Evolutionary conservation across 2,113 vertebrate species (phyloP).

Genomic region (Sterna hirundo): DNA sequence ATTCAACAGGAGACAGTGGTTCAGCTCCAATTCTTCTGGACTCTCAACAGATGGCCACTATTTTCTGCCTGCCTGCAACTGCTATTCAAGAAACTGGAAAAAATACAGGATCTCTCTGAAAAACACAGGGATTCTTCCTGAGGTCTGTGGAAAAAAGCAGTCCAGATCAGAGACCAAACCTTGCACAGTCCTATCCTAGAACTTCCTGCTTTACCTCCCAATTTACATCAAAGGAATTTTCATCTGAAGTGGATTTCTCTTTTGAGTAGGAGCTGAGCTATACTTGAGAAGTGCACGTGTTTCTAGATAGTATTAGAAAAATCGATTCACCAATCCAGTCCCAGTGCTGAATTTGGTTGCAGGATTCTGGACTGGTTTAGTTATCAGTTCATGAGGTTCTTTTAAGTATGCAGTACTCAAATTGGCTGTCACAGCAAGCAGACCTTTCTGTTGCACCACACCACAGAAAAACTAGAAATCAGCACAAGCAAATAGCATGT

Average conservation of each 20-base stretch:
- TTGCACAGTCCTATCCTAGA: not conserved
- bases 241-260: not conserved
- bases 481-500: not conserved
- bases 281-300: accelerated
- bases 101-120: not conserved
- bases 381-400: not conserved
- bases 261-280: not conserved
- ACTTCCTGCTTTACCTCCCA: not conserved
- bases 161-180: not conserved
- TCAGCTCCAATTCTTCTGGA: not conserved
- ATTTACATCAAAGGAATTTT: not conserved
- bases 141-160: not conserved
- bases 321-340: not conserved
- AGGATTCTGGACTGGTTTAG: not conserved
- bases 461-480: not conserved
- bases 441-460: not conserved
- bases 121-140: not conserved
- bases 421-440: not conserved
- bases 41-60: not conserved
- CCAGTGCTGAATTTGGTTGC: not conserved
- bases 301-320: not conserved
- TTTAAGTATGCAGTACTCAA: not conserved
- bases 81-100: not conserved
- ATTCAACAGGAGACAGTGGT: not conserved
- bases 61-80: not conserved